Evolutionary conservation across 2,888 invertebrate species (phyloP).

Genomic region (Cheilosia vulpina): DNA sequence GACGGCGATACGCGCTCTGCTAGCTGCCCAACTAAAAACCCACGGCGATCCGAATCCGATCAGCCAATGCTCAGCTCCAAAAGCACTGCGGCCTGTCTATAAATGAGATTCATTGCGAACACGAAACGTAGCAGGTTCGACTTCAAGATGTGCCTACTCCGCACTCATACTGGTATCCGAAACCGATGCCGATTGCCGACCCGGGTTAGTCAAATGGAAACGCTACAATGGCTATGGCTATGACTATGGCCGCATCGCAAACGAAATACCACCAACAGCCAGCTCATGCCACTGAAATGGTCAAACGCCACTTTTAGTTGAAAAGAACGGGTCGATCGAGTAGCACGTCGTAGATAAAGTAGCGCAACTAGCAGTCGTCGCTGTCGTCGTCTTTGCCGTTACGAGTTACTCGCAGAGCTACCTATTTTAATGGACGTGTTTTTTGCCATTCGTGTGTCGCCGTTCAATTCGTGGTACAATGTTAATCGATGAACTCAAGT

Average conservation of each 20-base stretch:
- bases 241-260: constrained; percentile 40
- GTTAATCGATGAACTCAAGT: constrained; percentile 30
- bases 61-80: constrained; percentile 50
- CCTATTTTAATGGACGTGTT: not conserved
- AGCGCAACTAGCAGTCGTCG: constrained; percentile 30
- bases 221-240: constrained; percentile 48
- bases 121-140: constrained; percentile 31
- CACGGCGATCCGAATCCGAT: not conserved
- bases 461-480: constrained; percentile 34
- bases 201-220: constrained; percentile 67
- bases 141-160: not conserved
- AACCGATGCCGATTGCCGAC: constrained; percentile 20
- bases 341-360: constrained; percentile 63
- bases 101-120: constrained; percentile 61
- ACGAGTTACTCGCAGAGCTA: not conserved
- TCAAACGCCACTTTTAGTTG: constrained; percentile 74
- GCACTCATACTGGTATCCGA: constrained; percentile 43
- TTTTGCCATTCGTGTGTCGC: constrained; percentile 17
- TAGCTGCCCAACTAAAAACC: constrained; percentile 14
- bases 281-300: constrained; percentile 61
- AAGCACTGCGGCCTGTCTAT: constrained; percentile 49
- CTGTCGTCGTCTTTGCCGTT: constrained; percentile 9
- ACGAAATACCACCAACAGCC: constrained; percentile 51
- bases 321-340: constrained; percentile 75
- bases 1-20: not conserved